A percentile compares a stretch with the other conserved stretches of the same genome.
Conservation (phyloP, 1,140 invertebrate genomes). For the Linepithema humile region DNA sequence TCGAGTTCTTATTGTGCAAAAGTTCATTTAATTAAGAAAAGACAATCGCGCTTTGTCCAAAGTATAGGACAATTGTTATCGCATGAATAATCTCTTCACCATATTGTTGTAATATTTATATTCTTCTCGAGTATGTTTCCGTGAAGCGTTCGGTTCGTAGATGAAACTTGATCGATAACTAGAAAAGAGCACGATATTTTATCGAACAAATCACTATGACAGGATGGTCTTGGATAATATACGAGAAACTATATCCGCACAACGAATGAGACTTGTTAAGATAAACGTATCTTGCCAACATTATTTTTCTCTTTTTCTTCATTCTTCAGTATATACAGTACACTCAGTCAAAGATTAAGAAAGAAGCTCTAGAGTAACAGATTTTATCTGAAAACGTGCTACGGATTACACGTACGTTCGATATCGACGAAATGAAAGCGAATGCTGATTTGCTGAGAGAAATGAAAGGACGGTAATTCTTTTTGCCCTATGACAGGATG, state of each 20-base stretch:
- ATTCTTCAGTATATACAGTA: neutral
- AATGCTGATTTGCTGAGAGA: constrained; percentile 29
- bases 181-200: neutral
- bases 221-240: constrained; percentile 4
- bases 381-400: constrained; percentile 34
- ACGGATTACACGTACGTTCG: neutral
- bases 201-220: constrained; percentile 15
- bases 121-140: neutral
- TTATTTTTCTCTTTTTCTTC: neutral
- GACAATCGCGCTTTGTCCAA: constrained; percentile 8
- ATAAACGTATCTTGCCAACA: neutral
- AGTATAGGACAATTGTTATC: constrained; percentile 24
- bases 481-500: neutral
- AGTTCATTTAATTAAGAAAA: constrained; percentile 55
- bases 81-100: constrained; percentile 33
- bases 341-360: constrained; percentile 30
- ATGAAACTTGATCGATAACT: neutral
- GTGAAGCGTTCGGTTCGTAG: neutral
- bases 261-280: constrained; percentile 20
- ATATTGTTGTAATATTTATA: constrained; percentile 36
- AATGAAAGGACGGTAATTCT: constrained; percentile 23
- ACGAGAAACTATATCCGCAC: neutral
- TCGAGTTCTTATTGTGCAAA: constrained; percentile 36
- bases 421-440: constrained; percentile 12
- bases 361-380: neutral